Conservation (phyloP, 2,113 vertebrate species). For the Myotis lucifugus region DNA sequence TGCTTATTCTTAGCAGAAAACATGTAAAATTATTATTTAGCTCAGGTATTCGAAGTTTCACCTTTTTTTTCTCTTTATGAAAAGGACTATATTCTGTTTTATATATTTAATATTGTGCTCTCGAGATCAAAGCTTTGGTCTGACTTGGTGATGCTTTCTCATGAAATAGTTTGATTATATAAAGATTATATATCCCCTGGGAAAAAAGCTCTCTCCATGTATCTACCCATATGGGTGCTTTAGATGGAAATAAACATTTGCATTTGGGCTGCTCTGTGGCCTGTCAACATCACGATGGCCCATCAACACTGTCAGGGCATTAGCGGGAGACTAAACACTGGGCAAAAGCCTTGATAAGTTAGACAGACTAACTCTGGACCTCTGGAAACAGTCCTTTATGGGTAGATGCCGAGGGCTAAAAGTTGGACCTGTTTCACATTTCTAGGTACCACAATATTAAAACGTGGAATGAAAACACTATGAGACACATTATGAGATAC, state of each 20-base stretch:
- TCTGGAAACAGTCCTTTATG: neutral
- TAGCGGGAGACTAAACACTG: slow-evolving; percentile 74
- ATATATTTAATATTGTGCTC: neutral
- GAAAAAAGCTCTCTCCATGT: slow-evolving; percentile 5
- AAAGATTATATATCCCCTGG: slow-evolving; percentile 36
- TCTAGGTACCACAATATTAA: neutral
- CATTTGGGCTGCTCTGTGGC: slow-evolving; percentile 64
- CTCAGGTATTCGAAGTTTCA: neutral
- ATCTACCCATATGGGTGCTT: slow-evolving; percentile 50
- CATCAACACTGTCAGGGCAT: slow-evolving; percentile 59
- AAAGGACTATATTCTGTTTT: slow-evolving; percentile 17
- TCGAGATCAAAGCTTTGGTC: slow-evolving; percentile 51
- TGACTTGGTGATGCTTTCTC: slow-evolving; percentile 56
- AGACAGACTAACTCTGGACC: neutral
- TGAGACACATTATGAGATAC: neutral
- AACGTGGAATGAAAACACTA: neutral
- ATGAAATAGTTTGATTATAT: slow-evolving; percentile 66
- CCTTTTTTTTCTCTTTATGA: neutral
- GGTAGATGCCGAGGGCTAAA: neutral
- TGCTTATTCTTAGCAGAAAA: neutral
- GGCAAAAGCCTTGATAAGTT: slow-evolving; percentile 53
- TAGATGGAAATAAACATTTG: slow-evolving; percentile 70
- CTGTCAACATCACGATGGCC: slow-evolving; percentile 67
- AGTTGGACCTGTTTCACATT: neutral
- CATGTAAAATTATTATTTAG: neutral